Conservation (phyloP, 2,113 vertebrate species). For the Eonycteris spelaea region DNA sequence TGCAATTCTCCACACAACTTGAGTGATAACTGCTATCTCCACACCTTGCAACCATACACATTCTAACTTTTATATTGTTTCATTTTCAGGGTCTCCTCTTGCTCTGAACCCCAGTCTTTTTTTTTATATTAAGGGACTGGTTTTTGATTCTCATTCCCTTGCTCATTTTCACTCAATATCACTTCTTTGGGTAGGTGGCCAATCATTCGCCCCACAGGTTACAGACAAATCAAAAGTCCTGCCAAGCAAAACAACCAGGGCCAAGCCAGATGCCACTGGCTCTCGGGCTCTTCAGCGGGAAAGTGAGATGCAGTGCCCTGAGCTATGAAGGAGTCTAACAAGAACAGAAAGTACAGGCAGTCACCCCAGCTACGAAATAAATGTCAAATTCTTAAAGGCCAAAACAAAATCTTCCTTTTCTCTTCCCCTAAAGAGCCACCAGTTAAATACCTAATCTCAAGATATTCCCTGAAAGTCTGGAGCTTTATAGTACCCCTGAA, state of each 20-base stretch:
- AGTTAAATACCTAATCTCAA: not conserved
- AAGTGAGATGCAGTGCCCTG: not conserved
- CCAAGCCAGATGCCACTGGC: not conserved
- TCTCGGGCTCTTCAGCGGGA: not conserved
- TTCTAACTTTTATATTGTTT: not conserved
- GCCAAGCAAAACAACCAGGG: not conserved
- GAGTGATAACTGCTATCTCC: not conserved
- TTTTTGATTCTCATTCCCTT: not conserved
- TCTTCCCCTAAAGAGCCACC: not conserved
- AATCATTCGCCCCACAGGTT: not conserved
- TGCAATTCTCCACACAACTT: not conserved
- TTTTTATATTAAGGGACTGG: not conserved
- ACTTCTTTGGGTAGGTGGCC: not conserved
- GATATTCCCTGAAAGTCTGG: not conserved
- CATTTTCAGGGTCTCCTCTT: not conserved
- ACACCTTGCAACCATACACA: not conserved
- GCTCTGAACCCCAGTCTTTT: not conserved
- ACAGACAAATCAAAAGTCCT: not conserved
- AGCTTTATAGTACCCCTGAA: not conserved
- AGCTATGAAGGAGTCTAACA: not conserved
- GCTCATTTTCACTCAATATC: not conserved
- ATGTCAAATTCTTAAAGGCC: not conserved
- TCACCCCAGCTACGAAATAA: slow-evolving; percentile 9
- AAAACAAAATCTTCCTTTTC: not conserved
- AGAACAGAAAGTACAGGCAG: not conserved